Percentiles rank a stretch among this genome's conserved stretches.
phyloP scores from a whole-genome alignment of 2,888 invertebrate genomes.

The Himalopsyche tibetana region DNA sequence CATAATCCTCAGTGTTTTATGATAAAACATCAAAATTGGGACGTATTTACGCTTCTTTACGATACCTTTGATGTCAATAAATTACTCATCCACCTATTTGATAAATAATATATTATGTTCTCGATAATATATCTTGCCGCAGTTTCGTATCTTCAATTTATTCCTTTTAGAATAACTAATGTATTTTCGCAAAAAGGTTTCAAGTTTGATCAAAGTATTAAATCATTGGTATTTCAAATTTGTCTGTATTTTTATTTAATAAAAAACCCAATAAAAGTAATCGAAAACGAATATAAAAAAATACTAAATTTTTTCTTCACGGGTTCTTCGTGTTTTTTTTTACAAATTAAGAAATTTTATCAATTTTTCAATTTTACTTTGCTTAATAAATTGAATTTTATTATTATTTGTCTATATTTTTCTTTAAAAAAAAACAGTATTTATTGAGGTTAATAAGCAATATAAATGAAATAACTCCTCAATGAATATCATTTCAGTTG shows the following conservation, averaged over 20 bases:
- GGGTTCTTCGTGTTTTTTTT: too few relatives aligned
- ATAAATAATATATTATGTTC: background rate
- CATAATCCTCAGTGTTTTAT: background rate
- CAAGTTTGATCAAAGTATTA: background rate
- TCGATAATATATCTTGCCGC: constrained; percentile 1
- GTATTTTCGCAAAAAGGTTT: constrained; percentile 15
- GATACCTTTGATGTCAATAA: background rate
- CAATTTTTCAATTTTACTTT: too few relatives aligned
- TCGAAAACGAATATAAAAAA: too few relatives aligned
- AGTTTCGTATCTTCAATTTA: background rate
- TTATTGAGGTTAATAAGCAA: background rate
- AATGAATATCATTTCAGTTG: background rate
- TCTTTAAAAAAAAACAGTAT: background rate
- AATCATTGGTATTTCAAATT: background rate
- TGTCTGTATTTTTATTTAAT: background rate
- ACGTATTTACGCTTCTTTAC: background rate
- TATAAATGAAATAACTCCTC: background rate
- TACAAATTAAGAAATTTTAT: too few relatives aligned
- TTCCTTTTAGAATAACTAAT: constrained; percentile 29
- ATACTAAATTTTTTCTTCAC: too few relatives aligned
- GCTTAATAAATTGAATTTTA: too few relatives aligned
- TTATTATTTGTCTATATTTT: background rate
- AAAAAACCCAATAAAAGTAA: too few relatives aligned
- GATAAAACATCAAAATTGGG: constrained; percentile 7
- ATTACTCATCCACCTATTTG: background rate